Evolutionary conservation across 2,797 vertebrate genomes (phyloP).

Genomic region (Acropternis orthonyx): DNA sequence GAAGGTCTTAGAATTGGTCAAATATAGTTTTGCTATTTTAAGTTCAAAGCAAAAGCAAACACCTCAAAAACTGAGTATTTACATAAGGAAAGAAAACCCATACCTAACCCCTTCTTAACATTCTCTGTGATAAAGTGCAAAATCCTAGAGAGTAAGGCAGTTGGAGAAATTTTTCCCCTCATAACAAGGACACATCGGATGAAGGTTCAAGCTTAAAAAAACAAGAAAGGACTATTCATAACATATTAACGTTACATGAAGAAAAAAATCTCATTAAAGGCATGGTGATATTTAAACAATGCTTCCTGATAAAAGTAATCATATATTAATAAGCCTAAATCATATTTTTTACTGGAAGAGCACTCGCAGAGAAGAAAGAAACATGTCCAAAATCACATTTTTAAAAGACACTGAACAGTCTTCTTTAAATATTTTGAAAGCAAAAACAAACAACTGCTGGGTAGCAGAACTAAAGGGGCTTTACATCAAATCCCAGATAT

Average conservation of each 20-base stretch:
- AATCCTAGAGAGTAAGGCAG: background rate
- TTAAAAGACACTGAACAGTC: background rate
- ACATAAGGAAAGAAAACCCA: background rate
- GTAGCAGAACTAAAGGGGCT: background rate
- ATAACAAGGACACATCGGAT: background rate
- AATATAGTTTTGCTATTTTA: background rate
- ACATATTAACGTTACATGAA: background rate
- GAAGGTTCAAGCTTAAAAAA: background rate
- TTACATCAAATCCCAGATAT: background rate
- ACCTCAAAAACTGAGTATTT: background rate
- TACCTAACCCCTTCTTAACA: background rate
- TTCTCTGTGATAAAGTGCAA: background rate
- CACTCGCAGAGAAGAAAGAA: background rate
- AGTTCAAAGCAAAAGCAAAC: background rate
- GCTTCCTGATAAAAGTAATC: background rate
- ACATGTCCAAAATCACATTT: background rate
- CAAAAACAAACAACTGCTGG: constrained; percentile 13
- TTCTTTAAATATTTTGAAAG: background rate
- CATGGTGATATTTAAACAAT: background rate
- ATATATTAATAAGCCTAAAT: background rate
- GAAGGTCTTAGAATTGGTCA: background rate
- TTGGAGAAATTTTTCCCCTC: background rate
- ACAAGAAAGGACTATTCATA: background rate
- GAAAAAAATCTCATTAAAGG: background rate
- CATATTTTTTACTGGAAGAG: background rate